Evolutionary conservation across 2,113 vertebrate species (phyloP).

Genomic region (Ancistrus triradiatus): DNA sequence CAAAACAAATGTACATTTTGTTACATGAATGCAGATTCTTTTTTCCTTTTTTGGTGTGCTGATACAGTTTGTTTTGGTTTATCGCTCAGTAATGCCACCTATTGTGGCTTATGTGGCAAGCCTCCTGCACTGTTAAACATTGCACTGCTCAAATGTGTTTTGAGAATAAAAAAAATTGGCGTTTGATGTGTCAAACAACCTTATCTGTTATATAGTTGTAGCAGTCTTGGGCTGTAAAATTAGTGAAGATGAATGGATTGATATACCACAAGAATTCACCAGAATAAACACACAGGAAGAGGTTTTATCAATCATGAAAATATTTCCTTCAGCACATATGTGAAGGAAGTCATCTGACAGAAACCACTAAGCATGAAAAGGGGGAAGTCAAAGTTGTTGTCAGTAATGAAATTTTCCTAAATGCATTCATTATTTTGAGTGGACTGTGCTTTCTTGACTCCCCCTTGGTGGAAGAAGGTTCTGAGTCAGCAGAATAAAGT

Average conservation of each 20-base stretch:
- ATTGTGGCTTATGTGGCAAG: neutral
- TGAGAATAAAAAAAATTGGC: neutral
- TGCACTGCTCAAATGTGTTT: slow-evolving; percentile 19
- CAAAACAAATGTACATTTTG: neutral
- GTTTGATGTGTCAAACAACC: neutral
- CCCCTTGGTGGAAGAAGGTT: neutral
- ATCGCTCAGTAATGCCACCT: neutral
- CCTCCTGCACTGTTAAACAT: slow-evolving; percentile 15
- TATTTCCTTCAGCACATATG: neutral
- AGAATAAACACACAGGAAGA: neutral
- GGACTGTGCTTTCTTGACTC: neutral
- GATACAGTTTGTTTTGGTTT: neutral
- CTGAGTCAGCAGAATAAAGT: neutral
- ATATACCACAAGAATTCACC: neutral
- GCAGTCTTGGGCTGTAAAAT: neutral
- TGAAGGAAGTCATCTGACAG: neutral
- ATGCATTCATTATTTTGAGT: neutral
- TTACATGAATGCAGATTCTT: neutral
- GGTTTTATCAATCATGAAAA: neutral
- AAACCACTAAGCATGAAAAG: neutral
- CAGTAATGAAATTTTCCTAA: neutral
- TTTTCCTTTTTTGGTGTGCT: slow-evolving; percentile 7
- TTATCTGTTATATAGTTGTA: no score
- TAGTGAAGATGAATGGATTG: neutral
- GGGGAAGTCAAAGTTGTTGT: neutral